Evolutionary conservation across 1,140 invertebrate species (phyloP), one percentile per base, ranked within the genome.

Genomic region (Diachasma alloeum): DNA sequence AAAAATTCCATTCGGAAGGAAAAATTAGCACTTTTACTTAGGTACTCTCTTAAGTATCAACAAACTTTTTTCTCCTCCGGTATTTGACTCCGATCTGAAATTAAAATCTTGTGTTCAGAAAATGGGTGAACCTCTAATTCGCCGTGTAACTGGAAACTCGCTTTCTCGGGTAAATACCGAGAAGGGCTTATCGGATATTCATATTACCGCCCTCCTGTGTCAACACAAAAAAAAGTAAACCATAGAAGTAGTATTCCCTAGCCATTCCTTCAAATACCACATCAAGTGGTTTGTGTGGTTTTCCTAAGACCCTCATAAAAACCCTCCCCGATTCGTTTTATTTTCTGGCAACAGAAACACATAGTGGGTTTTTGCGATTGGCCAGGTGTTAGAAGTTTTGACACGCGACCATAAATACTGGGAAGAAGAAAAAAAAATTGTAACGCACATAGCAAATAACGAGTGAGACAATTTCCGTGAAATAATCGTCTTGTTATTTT

Each of bases 121-220:
- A 48, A 48, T 48, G 11, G 46, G 11, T 48, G 17, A 48, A n/a
- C 46, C 4, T 4, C 17, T 17, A 48, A 48, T 48, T 37, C 15
- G 31, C 26, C 11, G 44, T 17, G 44, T 26, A 39, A 39, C 39
- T 42, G 42, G 37, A 67, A 36, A 67, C 13, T 66, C 72, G 19
- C 66, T 67, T 31, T 59, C 46, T 72, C n/a, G 46, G 17, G 71
- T 48, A 72, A 72, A 72, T 74, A 74, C 39, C 44, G 53, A 67
- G 42, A 67, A 67, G 39, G 72, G 37, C 37, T 44, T 74, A 42
- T 67, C 46, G 24, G 72, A 67, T 67, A 74, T 74, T 74, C 72
- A 67, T 19, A 39, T 63, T 74, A 74, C 63, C 44, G 66, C 63
- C 56, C 63, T 74, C 63, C 42, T 19, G 72, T 19, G 56, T 42